Conservation (phyloP, 2,113 vertebrate species). For the Oncorhynchus kisutch region DNA sequence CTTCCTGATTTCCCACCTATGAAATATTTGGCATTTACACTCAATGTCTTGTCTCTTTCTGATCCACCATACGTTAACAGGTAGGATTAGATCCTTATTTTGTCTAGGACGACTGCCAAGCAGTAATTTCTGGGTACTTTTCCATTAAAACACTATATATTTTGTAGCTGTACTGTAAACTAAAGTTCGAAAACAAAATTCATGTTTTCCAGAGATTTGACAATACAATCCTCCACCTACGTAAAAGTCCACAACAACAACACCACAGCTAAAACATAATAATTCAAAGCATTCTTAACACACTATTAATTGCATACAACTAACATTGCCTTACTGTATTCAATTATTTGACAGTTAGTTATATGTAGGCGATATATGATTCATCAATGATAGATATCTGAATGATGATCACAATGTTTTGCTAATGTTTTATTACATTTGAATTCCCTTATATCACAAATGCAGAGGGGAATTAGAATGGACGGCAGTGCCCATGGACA, state of each 20-base stretch:
- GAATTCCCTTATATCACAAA: not conserved
- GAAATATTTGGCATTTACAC: not conserved
- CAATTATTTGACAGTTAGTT: not conserved
- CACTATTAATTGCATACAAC: not conserved
- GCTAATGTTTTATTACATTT: not conserved
- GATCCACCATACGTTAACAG: not conserved
- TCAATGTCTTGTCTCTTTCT: not conserved
- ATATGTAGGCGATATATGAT: no score
- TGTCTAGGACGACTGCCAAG: not conserved
- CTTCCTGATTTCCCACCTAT: not conserved
- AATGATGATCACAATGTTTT: not conserved
- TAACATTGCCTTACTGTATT: not conserved
- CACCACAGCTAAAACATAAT: not conserved
- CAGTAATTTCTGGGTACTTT: not conserved
- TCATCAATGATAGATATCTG: not conserved
- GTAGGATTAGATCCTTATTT: not conserved
- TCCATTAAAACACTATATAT: not conserved
- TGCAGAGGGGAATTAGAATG: constrained; percentile 46
- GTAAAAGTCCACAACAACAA: not conserved
- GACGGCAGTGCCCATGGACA: constrained; percentile 46
- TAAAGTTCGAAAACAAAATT: not conserved
- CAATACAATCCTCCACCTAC: not conserved
- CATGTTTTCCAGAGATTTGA: not conserved
- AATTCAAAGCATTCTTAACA: not conserved
- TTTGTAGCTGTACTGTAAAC: not conserved